These are phyloP conservation scores for Limnothrissa miodon DNA, from an alignment of 2,113 vertebrate species.

Conservation along the genomic window DNA sequence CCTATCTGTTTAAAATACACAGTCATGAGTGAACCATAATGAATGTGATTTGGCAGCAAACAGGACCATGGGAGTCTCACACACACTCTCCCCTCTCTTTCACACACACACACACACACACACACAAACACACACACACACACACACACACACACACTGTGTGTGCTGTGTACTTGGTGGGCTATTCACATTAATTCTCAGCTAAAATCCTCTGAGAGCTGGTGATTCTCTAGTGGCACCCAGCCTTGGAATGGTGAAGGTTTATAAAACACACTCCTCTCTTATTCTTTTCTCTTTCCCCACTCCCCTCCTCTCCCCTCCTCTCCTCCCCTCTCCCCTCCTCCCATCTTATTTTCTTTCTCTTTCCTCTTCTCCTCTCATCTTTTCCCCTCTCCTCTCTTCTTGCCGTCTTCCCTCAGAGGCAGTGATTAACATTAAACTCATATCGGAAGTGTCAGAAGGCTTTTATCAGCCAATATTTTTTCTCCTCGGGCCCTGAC, in stretches of 20 bases:
- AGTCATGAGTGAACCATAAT: not conserved
- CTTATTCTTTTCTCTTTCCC: not conserved
- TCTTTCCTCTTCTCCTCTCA: not conserved
- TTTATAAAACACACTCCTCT: conserved; percentile 1
- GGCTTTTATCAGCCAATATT: conserved; percentile 3
- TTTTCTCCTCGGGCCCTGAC: not conserved
- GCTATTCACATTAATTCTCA: not conserved
- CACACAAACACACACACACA: no score
- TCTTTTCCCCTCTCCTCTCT: not conserved
- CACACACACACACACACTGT: no score
- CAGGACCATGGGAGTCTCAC: not conserved
- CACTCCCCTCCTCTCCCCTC: not conserved
- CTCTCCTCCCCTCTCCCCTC: not conserved
- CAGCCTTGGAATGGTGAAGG: not conserved
- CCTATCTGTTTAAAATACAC: not conserved
- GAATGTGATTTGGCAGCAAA: not conserved
- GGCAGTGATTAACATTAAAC: not conserved
- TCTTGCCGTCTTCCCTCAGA: not conserved
- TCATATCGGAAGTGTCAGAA: not conserved
- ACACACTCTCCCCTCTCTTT: not conserved
- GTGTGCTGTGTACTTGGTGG: not conserved
- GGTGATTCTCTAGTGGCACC: not conserved
- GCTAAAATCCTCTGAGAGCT: not conserved
- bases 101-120: no score
- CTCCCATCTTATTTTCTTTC: not conserved